Evolutionary conservation across 2,888 invertebrate species (phyloP), one percentile per base, ranked within the genome.

Genomic region (Tinea pellionella): DNA sequence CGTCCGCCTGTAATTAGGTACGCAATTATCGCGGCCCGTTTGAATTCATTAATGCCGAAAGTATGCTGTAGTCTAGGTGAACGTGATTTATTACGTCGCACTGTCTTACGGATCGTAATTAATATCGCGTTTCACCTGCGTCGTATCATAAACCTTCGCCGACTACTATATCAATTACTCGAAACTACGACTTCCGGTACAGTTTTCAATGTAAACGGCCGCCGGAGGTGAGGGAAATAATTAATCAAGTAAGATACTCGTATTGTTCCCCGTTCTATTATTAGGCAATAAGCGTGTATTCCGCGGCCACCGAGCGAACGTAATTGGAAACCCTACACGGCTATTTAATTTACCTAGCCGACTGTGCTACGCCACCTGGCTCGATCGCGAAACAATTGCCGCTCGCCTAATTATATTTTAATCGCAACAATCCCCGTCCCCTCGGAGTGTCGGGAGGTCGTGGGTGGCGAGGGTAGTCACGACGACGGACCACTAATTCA

Each of bases 401-500:
- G 73, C 71, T 74, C 77, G 79, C 80, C 85, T 87, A 86, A 86
- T 87, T 86, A 86, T 87, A 82, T 84, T 86, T 87, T 86, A 87
- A 87, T 86, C 83, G 82, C 78, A 77, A 78, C 78, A 73, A 70
- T 70, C 75, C 73, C 74, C 73, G 74, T 70, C 71, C 64, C 68
- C 68, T 65, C 68, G 24, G 30, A 15, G 47, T 24, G 13, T 56
- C n/a, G 13, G 12, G 65, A 61, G 62, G 62, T 63, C 65, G 67
- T 63, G 61, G 67, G 67, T 65, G 68, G 64, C 61, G 62, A 63
- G 61, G 63, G 61, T 63, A 67, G 68, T 68, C 72, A 71, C 70
- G 66, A 65, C 66, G 68, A 62, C 67, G 74, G 72, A 73, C 75
- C 78, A 80, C 80, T 82, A 84, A 85, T 84, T 84, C 82, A 85